Base-by-base conservation (phyloP, 1,140 invertebrate species). In the Nasonia vitripennis region DNA sequence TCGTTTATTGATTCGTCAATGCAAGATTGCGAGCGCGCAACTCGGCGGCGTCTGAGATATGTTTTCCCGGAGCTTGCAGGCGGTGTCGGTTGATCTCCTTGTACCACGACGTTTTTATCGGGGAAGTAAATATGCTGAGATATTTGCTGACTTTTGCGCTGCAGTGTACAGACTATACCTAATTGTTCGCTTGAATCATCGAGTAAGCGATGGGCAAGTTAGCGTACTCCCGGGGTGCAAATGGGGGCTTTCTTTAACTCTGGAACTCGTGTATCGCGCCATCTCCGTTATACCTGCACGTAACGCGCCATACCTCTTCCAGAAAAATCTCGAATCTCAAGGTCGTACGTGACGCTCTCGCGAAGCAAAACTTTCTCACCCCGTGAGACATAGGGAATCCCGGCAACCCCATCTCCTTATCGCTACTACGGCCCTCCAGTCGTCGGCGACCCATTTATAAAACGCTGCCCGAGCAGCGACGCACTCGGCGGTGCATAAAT, bases 1-100 rank as follows among this genome's bases (percentile, higher is more conserved):
- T 48, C 74, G 81, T 55, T 55, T 37, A 67, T 75, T 83, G 80
- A 82, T 82, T 74, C 70, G 70, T 82, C 41, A 74, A 75, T 62
- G 81, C 9, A n/a, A 77, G n/a, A 83, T 83, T 83, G 74, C 70
- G 31, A 75, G 23, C 41, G 27, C n/a, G 27, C 48, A 51, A 51
- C 48, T 51, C 4, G 12, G 2, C 48, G 41, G 9, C 48, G 14
- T 20, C 55, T 62, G 20, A 62, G 2, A 62, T 20, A 20, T 62
- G 55, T 62, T 62, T 20, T 62, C 55, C n/a, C 20, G 20, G 55
- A 62, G 55, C 20, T 62, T 62, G 20, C 17, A 62, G 3, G 6
- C 17, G 20, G 20, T 62, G 20, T 7, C 55, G 17, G 0, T 17
- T 55, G 17, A 62, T n/a, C 55, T 7, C 20, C 55, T 62, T 62